A percentile compares a stretch with the other conserved stretches of the same genome.
phyloP scores from a whole-genome alignment of 2,113 vertebrate genomes.

The Lates calcarifer region DNA sequence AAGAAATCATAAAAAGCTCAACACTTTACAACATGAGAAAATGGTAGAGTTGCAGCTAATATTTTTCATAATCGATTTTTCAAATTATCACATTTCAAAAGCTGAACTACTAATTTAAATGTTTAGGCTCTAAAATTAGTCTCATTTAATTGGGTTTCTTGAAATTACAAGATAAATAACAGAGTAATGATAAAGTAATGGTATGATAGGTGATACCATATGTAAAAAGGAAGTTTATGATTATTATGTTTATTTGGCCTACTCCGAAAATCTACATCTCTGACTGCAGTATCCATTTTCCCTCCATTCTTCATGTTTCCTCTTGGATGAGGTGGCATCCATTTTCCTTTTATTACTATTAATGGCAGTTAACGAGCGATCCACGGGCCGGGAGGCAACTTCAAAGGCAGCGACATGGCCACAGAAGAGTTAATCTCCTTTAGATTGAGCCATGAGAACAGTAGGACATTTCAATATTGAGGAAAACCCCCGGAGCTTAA shows the following conservation, averaged over 20 bases:
- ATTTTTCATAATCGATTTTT: no score
- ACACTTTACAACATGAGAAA: background rate
- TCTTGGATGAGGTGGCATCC: slow-evolving; percentile 36
- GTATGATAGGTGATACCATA: no score
- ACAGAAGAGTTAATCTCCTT: slow-evolving; percentile 78
- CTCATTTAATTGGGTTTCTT: no score
- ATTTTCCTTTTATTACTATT: slow-evolving; percentile 72
- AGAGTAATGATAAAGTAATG: no score
- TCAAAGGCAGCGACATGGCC: slow-evolving; percentile 66
- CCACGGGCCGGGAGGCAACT: slow-evolving; percentile 53
- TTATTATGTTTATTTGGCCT: background rate
- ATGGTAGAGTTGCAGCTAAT: no score
- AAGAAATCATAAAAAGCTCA: background rate
- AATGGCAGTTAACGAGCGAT: slow-evolving; percentile 72
- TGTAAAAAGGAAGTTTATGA: no score
- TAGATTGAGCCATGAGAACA: slow-evolving; percentile 76
- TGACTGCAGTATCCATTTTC: slow-evolving; percentile 4
- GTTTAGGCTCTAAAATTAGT: no score
- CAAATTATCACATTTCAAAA: no score
- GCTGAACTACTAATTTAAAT: no score
- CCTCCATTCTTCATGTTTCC: slow-evolving; percentile 38
- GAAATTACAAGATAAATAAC: no score
- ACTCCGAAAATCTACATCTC: no score
- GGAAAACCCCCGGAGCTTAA: slow-evolving; percentile 62
- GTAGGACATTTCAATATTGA: slow-evolving; percentile 76